Evolutionary conservation across 2,113 vertebrate genomes (phyloP).

Genomic region (Eretmochelys imbricata): DNA sequence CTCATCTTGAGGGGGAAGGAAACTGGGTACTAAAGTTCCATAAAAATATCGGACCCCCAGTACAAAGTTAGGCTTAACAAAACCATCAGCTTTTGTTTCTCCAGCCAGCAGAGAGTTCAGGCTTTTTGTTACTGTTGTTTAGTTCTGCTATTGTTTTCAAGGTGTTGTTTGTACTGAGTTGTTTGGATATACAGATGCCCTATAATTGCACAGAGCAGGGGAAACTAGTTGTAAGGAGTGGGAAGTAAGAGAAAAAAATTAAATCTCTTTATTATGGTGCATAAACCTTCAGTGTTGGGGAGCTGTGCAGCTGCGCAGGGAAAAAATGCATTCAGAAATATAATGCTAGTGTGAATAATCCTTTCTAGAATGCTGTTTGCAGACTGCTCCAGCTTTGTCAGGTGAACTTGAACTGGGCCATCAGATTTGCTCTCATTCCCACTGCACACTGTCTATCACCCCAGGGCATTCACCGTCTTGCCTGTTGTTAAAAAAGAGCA

Average conservation of each 20-base stretch:
- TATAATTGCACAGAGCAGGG: conserved; percentile 16
- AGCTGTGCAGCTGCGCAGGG: conserved; percentile 79
- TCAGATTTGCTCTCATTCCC: conserved; percentile 74
- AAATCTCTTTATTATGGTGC: conserved; percentile 85
- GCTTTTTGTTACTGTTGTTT: conserved; percentile 30
- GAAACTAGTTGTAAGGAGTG: conserved; percentile 71
- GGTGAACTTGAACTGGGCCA: conserved; percentile 84
- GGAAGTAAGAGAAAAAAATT: conserved; percentile 66
- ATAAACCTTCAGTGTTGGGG: conserved; percentile 75
- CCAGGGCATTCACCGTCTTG: conserved; percentile 82
- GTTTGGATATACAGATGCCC: conserved; percentile 70
- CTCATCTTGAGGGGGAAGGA: background rate
- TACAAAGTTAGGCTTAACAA: conserved; percentile 13
- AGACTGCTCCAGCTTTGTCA: conserved; percentile 82
- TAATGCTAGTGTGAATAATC: conserved; percentile 86
- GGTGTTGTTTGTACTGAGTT: conserved; percentile 50
- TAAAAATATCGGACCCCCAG: conserved; percentile 2
- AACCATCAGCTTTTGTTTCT: conserved; percentile 62
- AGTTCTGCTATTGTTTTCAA: conserved; percentile 62
- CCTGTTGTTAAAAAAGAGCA: conserved; percentile 79
- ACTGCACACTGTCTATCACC: conserved; percentile 80
- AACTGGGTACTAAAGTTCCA: background rate
- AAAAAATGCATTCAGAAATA: conserved; percentile 81
- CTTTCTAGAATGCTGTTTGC: conserved; percentile 77
- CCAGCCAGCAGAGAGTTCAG: conserved; percentile 32